These are phyloP conservation scores for Ophioninae sp. DNA, from an alignment of 2,888 invertebrate genomes.

Conservation along the genomic window DNA sequence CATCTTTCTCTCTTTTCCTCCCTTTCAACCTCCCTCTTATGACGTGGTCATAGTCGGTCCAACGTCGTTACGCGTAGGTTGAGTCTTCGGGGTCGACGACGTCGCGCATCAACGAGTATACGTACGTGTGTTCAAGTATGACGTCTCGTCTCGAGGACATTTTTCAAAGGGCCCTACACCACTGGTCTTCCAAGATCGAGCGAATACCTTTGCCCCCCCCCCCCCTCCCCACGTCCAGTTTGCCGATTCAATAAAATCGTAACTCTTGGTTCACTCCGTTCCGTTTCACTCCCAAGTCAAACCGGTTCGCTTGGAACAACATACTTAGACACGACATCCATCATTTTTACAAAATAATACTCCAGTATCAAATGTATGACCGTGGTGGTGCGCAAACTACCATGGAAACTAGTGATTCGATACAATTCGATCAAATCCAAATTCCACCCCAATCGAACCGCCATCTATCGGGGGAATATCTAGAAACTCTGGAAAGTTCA, in stretches of 20 bases:
- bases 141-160: slow-evolving; percentile 66
- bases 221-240: not conserved
- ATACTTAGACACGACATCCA: too few species aligned
- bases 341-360: too few species aligned
- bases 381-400: too few species aligned
- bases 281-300: not conserved
- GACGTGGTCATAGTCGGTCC: slow-evolving; percentile 45
- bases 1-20: too few species aligned
- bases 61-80: slow-evolving; percentile 27
- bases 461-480: too few species aligned
- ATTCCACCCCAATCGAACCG: too few species aligned
- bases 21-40: not conserved
- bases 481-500: too few species aligned
- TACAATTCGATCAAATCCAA: too few species aligned
- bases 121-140: slow-evolving; percentile 52
- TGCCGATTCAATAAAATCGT: not conserved
- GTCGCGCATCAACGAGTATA: slow-evolving; percentile 11
- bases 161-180: slow-evolving; percentile 55
- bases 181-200: slow-evolving; percentile 6
- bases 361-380: too few species aligned
- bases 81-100: slow-evolving; percentile 43
- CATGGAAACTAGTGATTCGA: too few species aligned
- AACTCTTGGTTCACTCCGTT: not conserved
- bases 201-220: slow-evolving; percentile 10
- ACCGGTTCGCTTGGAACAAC: not conserved